Conservation (phyloP, 1,140 invertebrate genomes). For the Ceratoteleas bidentatus region DNA sequence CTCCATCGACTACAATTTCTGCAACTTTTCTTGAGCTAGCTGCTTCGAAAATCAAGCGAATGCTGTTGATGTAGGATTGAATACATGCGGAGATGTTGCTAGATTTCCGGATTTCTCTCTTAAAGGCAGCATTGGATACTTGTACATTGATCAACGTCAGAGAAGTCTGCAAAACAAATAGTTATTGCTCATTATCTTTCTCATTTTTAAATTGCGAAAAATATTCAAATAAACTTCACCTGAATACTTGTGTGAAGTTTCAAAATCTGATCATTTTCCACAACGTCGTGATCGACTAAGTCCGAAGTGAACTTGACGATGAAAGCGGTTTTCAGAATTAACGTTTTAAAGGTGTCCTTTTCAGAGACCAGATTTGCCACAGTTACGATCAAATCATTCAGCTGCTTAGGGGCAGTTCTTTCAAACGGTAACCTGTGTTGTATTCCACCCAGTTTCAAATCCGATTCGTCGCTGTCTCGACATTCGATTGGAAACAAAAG, state of each 20-base stretch:
- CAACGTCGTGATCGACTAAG: slow-evolving; percentile 33
- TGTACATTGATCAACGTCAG: slow-evolving; percentile 19
- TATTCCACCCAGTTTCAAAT: not conserved
- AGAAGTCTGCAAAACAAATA: slow-evolving; percentile 28
- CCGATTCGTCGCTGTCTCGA: not conserved
- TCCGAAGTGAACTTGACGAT: slow-evolving; percentile 39
- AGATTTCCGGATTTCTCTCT: slow-evolving; percentile 15
- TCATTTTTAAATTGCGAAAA: not conserved
- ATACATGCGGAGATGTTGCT: not conserved
- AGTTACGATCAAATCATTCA: slow-evolving; percentile 23
- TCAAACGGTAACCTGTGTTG: slow-evolving; percentile 47
- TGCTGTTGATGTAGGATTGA: slow-evolving; percentile 15
- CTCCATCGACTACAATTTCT: slow-evolving; percentile 25
- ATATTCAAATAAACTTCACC: slow-evolving; percentile 13
- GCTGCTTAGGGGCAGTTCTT: slow-evolving; percentile 5
- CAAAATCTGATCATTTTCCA: slow-evolving; percentile 7
- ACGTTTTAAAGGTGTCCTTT: slow-evolving; percentile 28
- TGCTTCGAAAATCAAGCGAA: slow-evolving; percentile 46
- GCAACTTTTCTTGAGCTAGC: slow-evolving; percentile 28
- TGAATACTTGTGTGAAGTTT: slow-evolving; percentile 20
- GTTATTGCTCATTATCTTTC: not conserved
- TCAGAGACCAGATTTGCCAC: slow-evolving; percentile 32
- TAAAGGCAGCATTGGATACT: not conserved
- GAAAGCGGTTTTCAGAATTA: slow-evolving; percentile 56
- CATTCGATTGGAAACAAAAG: slow-evolving; percentile 36